A percentile compares a stretch with the other conserved stretches of the same genome.
phyloP scores from a whole-genome alignment of 2,113 vertebrate species.

The Lophius piscatorius region DNA sequence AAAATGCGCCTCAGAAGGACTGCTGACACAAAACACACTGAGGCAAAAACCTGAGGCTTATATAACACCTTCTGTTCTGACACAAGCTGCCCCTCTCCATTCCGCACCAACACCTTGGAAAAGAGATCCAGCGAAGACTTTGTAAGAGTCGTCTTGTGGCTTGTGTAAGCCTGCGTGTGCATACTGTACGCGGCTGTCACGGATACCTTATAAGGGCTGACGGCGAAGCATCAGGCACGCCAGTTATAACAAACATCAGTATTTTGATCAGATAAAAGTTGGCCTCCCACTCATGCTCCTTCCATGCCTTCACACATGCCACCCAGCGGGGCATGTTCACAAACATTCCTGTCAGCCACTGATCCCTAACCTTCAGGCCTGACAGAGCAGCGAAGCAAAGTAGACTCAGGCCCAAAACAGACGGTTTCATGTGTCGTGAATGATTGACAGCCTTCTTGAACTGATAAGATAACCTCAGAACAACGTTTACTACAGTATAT shows the following conservation, averaged over 20 bases:
- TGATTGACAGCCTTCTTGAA: slow-evolving; percentile 28
- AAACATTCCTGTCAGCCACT: slow-evolving; percentile 78
- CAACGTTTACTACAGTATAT: background rate
- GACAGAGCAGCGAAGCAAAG: slow-evolving; percentile 34
- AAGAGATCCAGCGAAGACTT: slow-evolving; percentile 28
- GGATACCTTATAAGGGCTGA: slow-evolving; percentile 57
- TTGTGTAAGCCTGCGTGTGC: slow-evolving; percentile 41
- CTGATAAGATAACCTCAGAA: background rate
- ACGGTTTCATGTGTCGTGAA: slow-evolving; percentile 26
- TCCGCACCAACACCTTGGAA: slow-evolving; percentile 23
- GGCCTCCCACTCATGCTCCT: slow-evolving; percentile 44
- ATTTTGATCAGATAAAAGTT: slow-evolving; percentile 77
- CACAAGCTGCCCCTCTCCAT: slow-evolving; percentile 20
- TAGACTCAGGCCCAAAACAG: slow-evolving; percentile 14
- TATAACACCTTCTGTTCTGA: slow-evolving; percentile 51
- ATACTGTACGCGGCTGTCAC: slow-evolving; percentile 3
- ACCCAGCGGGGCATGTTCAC: slow-evolving; percentile 65
- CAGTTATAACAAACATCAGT: slow-evolving; percentile 57
- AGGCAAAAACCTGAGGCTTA: slow-evolving; percentile 55
- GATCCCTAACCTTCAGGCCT: slow-evolving; percentile 66
- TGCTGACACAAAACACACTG: slow-evolving; percentile 64
- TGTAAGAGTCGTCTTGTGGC: slow-evolving; percentile 7
- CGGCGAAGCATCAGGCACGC: slow-evolving; percentile 36
- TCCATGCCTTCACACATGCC: slow-evolving; percentile 57
- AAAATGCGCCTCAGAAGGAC: slow-evolving; percentile 55